Base-by-base conservation (phyloP, 2,797 vertebrate genomes). In the Cyprinodon diabolis region DNA sequence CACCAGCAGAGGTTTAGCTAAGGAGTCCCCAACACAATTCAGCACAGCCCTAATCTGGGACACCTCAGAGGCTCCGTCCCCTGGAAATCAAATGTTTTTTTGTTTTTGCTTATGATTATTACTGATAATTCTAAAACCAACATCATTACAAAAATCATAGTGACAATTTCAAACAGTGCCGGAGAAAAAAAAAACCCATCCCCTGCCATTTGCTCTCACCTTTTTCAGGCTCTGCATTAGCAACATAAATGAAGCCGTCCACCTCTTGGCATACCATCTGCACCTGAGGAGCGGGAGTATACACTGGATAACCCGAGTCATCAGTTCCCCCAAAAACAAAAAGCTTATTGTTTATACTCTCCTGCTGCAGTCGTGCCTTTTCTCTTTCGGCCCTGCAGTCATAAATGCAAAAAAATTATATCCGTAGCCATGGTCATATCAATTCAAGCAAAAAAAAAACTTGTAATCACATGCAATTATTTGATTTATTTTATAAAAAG, bases 211-310 rank as follows among this genome's bases (percentile, higher is more conserved):
- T 72, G 15, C 14, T 55, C 93, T 93, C 91, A 98, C 97, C 95
- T 93, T 87, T 94, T 13, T 91, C 89, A 65, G 88, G 87, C 92
- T 99, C 97, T 23, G 96, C 96, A 81, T 99, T 98, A 69, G 96
- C 96, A 55, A 97, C 97, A 58, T 98, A 99, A 92, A 99, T 98
- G 90, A 98, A 98, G 48, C 97, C 97, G 76, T 97, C 95, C 65
- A 97, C 96, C 48, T 94, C 93, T 85, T 95, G 92, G 75, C 96
- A 98, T 87, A 96, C 96, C 68, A 96, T 95, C 91, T 96, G 96
- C 68, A 99, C 95, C 84, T 96, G 95, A 69, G 95, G 95, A 70
- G 96, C 94, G 4, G 96, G 94, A 66, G 78, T 93, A 82, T 95
- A 96, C 12, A 93, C 80, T 4, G 82, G 82, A 23, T 9, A 23